Evolutionary conservation across 2,797 vertebrate genomes (phyloP), one percentile per base, ranked within the genome.

Genomic region (Percopsis omiscomaycus): DNA sequence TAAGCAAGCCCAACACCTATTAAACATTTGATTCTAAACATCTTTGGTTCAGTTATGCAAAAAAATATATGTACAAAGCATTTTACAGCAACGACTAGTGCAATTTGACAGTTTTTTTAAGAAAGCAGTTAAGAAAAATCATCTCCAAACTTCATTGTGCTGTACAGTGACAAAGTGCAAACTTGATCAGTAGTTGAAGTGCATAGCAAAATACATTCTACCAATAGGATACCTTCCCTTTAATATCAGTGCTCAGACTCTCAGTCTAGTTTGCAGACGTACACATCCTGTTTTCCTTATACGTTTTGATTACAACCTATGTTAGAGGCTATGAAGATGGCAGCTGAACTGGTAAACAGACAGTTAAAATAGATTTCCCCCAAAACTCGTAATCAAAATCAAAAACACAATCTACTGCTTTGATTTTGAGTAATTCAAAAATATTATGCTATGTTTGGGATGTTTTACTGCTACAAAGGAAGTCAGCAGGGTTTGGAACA

Each of bases 141-240:
- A 32, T 61, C 53, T 59, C 60, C 46, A 66, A 73, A 70, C 51
- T 14, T 58, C 53, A 47, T 81, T 87, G 80, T 87, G 85, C 86
- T 88, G 84, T 6, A 22, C 79, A 80, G 51, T 62, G 44, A 80
- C 92, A 92, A 93, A 92, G 91, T 93, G 92, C 90, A n/a, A 78
- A 84, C 75, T 84, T 83, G 75, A 74, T 92, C 89, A 92, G 92
- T 92, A 92, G 90, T 90, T 83, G 79, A 93, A 92, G 91, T 93
- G 66, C 54, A 71, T 47, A 54, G 44, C 59, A 53, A 51, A 14
- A 48, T 46, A 57, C 54, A 58, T 56, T 8, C 58, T 30, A 71
- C n/a, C 67, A 46, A 56, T 51, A 4, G 22, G 37, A 12, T 22
- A 13, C 10, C 57, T 59, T 67, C 59, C 13, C 28, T 67, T 66